phyloP scores from a whole-genome alignment of 2,888 invertebrate species.

The Lochmaea capreae region DNA sequence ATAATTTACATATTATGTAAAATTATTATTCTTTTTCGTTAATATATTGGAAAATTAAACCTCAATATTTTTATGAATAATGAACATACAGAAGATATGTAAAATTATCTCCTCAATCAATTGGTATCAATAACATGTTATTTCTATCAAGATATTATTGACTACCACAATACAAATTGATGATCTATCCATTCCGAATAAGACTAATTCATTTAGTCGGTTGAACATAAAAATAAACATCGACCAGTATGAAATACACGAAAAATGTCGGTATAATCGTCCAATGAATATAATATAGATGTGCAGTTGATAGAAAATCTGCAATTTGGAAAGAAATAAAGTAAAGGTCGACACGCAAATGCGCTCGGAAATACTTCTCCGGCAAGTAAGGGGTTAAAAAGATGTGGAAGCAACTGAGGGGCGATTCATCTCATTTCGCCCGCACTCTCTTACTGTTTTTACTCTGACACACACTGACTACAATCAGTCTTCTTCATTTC shows the following conservation, averaged over 20 bases:
- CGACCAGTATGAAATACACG: background rate
- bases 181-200: no score
- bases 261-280: background rate
- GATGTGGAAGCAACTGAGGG: conserved; percentile 57
- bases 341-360: conserved; percentile 54
- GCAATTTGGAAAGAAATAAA: conserved; percentile 55
- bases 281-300: conserved; percentile 13
- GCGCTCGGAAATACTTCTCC: conserved; percentile 41
- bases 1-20: no score
- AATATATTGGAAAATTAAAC: no score
- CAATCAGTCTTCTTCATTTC: conserved; percentile 64
- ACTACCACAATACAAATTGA: no score
- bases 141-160: no score
- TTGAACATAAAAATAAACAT: no score
- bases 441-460: conserved; percentile 72
- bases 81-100: no score
- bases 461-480: conserved; percentile 65
- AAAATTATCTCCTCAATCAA: no score
- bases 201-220: no score
- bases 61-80: no score
- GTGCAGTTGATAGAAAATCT: conserved; percentile 50
- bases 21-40: no score
- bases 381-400: conserved; percentile 35
- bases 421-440: conserved; percentile 76
- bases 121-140: no score